Evolutionary conservation across 2,888 invertebrate species (phyloP).

Genomic region (Agriopis aurantiaria): DNA sequence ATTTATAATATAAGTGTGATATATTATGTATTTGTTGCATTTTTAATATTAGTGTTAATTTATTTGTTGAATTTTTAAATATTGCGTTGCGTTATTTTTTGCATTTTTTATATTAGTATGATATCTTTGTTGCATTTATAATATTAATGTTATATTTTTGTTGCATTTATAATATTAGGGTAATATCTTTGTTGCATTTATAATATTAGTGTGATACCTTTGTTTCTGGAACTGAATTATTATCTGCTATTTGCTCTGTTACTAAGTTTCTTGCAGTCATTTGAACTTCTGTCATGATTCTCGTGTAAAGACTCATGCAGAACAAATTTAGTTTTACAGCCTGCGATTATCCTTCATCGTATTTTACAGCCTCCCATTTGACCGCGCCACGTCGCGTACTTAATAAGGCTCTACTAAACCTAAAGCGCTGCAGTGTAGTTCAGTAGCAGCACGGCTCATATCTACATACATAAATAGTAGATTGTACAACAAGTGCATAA

Average conservation of each 20-base stretch:
- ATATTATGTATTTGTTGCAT: neutral
- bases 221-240: too few species aligned
- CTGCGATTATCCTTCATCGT: constrained; percentile 5
- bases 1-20: too few species aligned
- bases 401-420: neutral
- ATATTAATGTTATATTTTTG: too few species aligned
- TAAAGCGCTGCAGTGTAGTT: neutral
- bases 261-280: neutral
- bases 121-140: too few species aligned
- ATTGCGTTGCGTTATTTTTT: too few species aligned
- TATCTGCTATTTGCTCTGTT: too few species aligned
- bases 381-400: neutral
- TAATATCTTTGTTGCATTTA: neutral
- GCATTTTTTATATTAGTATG: too few species aligned
- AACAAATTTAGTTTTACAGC: constrained; percentile 14
- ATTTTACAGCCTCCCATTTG: constrained; percentile 11
- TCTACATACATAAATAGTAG: too few species aligned
- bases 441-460: neutral
- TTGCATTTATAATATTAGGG: neutral
- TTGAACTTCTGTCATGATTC: neutral
- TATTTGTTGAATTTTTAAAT: too few species aligned
- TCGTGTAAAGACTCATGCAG: constrained; percentile 8
- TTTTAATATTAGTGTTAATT: neutral
- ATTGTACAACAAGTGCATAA: too few species aligned
- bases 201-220: neutral